Percentiles rank a stretch among this genome's conserved stretches.
Conservation (phyloP, 2,888 invertebrate genomes). For the Caenorhabditis doughertyi region DNA sequence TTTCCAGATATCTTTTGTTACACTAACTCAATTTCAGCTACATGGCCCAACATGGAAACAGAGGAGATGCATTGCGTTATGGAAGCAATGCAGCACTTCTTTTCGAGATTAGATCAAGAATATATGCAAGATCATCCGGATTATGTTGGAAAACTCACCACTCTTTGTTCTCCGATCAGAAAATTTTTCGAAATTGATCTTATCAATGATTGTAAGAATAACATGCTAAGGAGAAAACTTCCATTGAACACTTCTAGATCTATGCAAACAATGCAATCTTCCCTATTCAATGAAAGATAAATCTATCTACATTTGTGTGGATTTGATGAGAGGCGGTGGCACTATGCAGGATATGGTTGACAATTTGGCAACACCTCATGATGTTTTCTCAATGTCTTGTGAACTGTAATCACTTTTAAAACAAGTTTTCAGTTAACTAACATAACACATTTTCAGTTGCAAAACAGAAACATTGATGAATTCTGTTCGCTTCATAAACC, state of each 20-base stretch:
- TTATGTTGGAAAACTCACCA: background rate
- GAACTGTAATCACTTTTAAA: background rate
- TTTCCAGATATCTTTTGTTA: too few species aligned
- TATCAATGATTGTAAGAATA: slow-evolving; percentile 3
- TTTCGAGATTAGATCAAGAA: slow-evolving; percentile 33
- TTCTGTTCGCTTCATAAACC: background rate
- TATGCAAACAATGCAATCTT: background rate
- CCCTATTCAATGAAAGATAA: background rate
- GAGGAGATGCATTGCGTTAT: slow-evolving; percentile 36
- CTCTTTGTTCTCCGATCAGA: slow-evolving; percentile 13
- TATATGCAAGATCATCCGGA: slow-evolving; percentile 1
- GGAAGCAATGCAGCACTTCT: slow-evolving; percentile 55
- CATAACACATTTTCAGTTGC: background rate
- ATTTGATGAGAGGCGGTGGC: background rate
- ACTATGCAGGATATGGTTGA: slow-evolving; percentile 35
- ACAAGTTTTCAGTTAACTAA: background rate
- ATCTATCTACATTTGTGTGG: slow-evolving; percentile 24
- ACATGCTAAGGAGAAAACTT: background rate
- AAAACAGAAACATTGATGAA: background rate
- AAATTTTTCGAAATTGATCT: slow-evolving; percentile 28
- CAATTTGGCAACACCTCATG: background rate
- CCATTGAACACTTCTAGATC: slow-evolving; percentile 5
- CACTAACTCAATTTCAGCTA: slow-evolving; percentile 9
- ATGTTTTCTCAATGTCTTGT: background rate
- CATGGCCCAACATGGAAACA: slow-evolving; percentile 10